Evolutionary conservation across 2,888 invertebrate species (phyloP).

Genomic region (Cephus sareptanus): DNA sequence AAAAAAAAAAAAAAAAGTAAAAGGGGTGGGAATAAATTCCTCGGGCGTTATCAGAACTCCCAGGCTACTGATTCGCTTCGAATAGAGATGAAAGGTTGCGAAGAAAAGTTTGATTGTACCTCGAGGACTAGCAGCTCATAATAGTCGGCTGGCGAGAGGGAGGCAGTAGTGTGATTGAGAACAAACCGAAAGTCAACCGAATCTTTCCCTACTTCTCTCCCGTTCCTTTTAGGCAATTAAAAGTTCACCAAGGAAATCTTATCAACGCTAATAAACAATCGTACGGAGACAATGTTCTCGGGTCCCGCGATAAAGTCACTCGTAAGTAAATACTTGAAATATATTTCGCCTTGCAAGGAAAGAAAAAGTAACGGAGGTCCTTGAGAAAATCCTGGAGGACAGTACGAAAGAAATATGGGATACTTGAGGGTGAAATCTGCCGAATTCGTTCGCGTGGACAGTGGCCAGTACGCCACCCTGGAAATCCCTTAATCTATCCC

Average conservation of each 20-base stretch:
- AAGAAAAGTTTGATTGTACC: conserved; percentile 28
- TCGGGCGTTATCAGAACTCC: conserved; percentile 29
- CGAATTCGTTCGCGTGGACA: neutral
- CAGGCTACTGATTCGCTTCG: conserved; percentile 32
- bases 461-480: neutral
- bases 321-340: neutral
- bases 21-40: conserved; percentile 30
- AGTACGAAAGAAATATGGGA: neutral
- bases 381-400: neutral
- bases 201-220: neutral
- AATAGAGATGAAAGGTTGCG: conserved; percentile 7
- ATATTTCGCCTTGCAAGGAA: neutral
- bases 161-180: neutral
- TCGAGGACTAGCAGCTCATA: conserved; percentile 13
- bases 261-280: neutral
- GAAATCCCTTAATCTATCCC: neutral
- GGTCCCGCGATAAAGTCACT: neutral
- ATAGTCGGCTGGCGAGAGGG: neutral
- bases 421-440: neutral
- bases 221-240: neutral
- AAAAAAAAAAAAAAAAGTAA: neutral
- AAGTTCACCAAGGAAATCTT: neutral
- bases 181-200: neutral
- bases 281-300: neutral
- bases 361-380: neutral